Conservation (phyloP, 2,113 vertebrate species). For the Sterna hirundo region DNA sequence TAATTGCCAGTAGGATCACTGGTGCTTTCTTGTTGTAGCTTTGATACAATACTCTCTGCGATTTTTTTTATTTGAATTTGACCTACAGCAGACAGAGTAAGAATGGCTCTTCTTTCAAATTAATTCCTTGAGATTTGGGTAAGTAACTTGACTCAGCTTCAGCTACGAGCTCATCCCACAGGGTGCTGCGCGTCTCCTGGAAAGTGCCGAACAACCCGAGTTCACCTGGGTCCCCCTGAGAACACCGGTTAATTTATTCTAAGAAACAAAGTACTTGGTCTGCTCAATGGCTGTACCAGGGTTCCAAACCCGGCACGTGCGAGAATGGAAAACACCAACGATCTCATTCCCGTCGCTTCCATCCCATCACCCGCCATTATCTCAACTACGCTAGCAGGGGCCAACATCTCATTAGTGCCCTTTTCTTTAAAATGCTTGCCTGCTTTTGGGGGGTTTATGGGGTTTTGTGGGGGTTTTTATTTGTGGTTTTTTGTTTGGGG, state of each 20-base stretch:
- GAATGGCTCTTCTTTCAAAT: not conserved
- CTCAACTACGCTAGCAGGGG: not conserved
- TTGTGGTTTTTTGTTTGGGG: not conserved
- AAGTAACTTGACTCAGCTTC: too few relatives aligned
- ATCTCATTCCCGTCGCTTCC: not conserved
- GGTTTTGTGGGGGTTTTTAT: too few relatives aligned
- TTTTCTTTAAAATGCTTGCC: not conserved
- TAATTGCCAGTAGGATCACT: not conserved
- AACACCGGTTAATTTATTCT: not conserved
- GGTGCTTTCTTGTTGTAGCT: not conserved
- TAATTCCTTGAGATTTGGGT: not conserved
- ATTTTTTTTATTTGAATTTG: not conserved
- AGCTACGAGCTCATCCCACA: not conserved
- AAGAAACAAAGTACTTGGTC: not conserved
- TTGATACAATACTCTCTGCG: accelerated
- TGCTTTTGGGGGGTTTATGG: not conserved
- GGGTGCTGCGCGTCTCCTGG: not conserved
- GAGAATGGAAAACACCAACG: not conserved
- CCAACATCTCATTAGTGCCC: not conserved
- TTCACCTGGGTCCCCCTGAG: not conserved
- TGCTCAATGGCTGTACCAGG: not conserved
- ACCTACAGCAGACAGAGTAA: not conserved
- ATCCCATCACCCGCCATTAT: not conserved
- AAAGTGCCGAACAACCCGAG: not conserved
- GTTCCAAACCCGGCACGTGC: not conserved